These are phyloP conservation scores for Cyrtodaria siliqua DNA, from an alignment of 2,888 invertebrate species.

Conservation along the genomic window DNA sequence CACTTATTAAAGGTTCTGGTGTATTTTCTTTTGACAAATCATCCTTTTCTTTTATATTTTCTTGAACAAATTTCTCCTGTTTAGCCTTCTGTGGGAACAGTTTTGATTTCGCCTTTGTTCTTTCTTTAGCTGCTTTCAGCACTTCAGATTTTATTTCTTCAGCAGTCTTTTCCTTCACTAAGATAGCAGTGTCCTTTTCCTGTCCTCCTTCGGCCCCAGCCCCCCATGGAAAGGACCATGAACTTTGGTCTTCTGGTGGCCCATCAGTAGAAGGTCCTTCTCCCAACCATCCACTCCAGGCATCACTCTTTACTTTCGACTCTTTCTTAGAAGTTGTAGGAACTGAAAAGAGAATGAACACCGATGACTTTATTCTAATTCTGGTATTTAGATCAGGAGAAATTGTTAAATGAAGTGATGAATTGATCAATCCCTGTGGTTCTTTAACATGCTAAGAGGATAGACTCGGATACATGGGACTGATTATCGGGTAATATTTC, in stretches of 20 bases:
- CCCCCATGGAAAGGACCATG: conserved; percentile 62
- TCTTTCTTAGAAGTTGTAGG: conserved; percentile 18
- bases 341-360: not conserved
- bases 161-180: conserved; percentile 52
- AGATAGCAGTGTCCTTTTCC: conserved; percentile 32
- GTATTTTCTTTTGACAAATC: not conserved
- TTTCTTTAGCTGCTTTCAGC: conserved; percentile 63
- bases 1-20: not conserved
- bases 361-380: too few species aligned
- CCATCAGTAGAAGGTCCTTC: not conserved
- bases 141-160: conserved; percentile 63
- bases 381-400: too few species aligned
- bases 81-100: conserved; percentile 48
- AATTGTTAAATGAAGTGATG: too few species aligned
- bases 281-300: conserved; percentile 65
- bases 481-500: too few species aligned
- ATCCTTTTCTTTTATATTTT: not conserved
- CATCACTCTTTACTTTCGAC: conserved; percentile 42
- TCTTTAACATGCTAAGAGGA: too few species aligned
- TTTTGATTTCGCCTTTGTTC: conserved; percentile 58
- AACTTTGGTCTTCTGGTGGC: conserved; percentile 18
- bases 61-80: conserved; percentile 5
- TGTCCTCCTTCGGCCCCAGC: conserved; percentile 21
- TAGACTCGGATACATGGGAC: too few species aligned
- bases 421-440: too few species aligned